Evolutionary conservation across 2,113 vertebrate species (phyloP).

Genomic region (Gallinago undulata): DNA sequence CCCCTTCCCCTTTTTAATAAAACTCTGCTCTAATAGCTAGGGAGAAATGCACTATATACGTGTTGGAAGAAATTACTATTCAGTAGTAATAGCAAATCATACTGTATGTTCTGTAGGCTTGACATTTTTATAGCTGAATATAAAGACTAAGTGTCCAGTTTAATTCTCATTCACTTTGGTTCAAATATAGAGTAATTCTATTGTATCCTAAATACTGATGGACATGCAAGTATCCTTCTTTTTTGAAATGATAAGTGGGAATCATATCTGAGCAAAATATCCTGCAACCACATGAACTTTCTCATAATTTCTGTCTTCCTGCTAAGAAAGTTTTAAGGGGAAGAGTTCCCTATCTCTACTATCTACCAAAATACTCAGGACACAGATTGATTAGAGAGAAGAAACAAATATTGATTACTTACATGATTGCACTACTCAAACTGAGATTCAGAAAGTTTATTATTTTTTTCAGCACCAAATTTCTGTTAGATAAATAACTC

Average conservation of each 20-base stretch:
- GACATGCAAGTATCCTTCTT: not conserved
- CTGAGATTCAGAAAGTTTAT: not conserved
- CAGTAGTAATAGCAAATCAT: not conserved
- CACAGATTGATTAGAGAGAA: not conserved
- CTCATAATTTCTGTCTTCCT: not conserved
- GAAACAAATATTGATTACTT: constrained; percentile 17
- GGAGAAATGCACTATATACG: not conserved
- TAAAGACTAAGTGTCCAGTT: not conserved
- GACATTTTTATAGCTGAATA: not conserved
- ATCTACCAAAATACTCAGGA: not conserved
- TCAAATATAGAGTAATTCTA: not conserved
- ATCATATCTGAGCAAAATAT: not conserved
- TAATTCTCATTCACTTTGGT: not conserved
- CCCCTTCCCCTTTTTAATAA: not conserved
- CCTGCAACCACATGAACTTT: not conserved
- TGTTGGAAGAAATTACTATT: not conserved
- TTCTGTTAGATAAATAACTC: not conserved
- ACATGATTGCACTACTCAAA: not conserved
- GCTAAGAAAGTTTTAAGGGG: not conserved
- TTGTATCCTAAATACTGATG: not conserved
- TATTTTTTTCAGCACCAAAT: not conserved
- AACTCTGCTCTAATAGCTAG: not conserved
- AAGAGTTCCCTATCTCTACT: not conserved
- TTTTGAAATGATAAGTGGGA: not conserved
- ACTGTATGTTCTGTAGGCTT: not conserved